Percentiles rank a stretch among this genome's conserved stretches.
phyloP scores from a whole-genome alignment of 2,888 invertebrate species.

The Limnephilus rhombicus region DNA sequence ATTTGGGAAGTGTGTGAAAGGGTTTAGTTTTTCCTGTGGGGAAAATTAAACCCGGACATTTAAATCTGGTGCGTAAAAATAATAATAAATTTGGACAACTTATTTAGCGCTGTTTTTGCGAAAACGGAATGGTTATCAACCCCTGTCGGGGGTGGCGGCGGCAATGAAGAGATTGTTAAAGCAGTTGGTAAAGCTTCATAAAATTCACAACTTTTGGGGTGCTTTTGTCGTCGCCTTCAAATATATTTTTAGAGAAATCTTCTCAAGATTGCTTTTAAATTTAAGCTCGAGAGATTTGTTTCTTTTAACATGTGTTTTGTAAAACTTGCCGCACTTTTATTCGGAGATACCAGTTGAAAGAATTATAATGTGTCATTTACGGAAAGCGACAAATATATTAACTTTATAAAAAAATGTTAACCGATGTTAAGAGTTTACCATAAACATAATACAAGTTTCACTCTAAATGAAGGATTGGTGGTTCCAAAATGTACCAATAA shows the following conservation, averaged over 20 bases:
- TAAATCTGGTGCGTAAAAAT: too few species aligned
- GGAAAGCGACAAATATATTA: neutral
- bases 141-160: neutral
- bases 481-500: too few species aligned
- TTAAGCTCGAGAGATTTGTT: conserved; percentile 14
- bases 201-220: conserved; percentile 40
- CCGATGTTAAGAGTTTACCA: too few species aligned
- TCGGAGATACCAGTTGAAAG: neutral
- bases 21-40: too few species aligned
- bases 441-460: too few species aligned
- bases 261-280: conserved; percentile 36
- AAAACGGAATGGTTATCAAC: neutral
- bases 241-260: conserved; percentile 27
- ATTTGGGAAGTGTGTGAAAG: too few species aligned
- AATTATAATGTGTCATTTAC: neutral
- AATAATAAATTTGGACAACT: too few species aligned
- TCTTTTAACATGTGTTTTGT: conserved; percentile 16
- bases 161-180: conserved; percentile 44
- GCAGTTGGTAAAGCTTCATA: conserved; percentile 43
- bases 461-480: too few species aligned
- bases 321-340: neutral
- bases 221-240: conserved; percentile 41
- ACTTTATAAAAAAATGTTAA: too few species aligned
- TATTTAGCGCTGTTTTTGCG: too few species aligned
- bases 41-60: too few species aligned